Conservation (phyloP, 2,797 vertebrate species). For the Petrocephalus sullivani region DNA sequence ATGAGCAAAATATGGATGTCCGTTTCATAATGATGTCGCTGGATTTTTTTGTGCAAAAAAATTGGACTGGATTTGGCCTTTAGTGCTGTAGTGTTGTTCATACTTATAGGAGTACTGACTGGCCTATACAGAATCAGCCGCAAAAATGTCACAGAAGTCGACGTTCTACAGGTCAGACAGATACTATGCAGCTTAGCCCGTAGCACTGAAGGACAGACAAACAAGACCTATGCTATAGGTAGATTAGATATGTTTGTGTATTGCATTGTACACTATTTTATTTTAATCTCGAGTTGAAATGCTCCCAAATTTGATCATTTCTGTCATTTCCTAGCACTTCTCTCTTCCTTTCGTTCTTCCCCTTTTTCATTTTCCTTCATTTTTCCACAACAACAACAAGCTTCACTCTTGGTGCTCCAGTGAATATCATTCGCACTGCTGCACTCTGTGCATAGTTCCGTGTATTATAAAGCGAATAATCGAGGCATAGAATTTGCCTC, state of each 20-base stretch:
- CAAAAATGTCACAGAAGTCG: not conserved
- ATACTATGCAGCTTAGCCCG: not conserved
- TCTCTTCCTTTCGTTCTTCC: not conserved
- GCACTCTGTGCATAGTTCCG: not conserved
- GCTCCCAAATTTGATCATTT: not conserved
- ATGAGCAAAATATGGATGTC: not conserved
- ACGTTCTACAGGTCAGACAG: not conserved
- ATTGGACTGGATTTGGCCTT: not conserved
- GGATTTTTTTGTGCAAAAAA: not conserved
- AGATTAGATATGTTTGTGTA: not conserved
- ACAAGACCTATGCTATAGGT: not conserved
- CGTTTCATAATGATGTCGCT: not conserved
- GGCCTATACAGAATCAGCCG: not conserved
- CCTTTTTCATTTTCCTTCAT: not conserved
- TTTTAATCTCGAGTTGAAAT: not conserved
- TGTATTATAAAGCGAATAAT: not conserved
- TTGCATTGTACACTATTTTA: not conserved
- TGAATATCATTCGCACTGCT: not conserved
- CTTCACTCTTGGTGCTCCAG: not conserved
- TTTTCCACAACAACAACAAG: not conserved
- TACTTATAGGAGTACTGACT: not conserved
- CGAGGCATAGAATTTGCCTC: not conserved
- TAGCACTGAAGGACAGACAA: not conserved
- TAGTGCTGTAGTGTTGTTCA: not conserved
- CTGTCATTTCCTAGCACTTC: not conserved